Percentiles rank a stretch among this genome's conserved stretches.
Evolutionary conservation across 1,140 invertebrate genomes (phyloP).

Genomic region (Drosophila lini): DNA sequence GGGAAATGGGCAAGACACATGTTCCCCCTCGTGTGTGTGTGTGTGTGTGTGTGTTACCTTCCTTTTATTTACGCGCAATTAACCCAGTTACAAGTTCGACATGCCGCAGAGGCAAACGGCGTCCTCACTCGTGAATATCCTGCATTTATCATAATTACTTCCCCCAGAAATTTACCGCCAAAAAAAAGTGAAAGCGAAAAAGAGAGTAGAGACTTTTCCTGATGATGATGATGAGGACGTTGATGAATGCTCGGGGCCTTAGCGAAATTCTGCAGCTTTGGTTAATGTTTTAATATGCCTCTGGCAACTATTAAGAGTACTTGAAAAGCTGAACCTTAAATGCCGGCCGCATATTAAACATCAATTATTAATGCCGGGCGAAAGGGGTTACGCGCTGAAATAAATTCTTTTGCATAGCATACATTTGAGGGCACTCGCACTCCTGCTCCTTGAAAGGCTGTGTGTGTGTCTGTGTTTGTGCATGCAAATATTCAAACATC

Average conservation of each 20-base stretch:
- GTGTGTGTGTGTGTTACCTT: constrained; percentile 49
- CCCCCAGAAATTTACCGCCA: constrained; percentile 68
- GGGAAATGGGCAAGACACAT: constrained; percentile 32
- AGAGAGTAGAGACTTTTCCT: neutral
- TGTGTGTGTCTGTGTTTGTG: neutral
- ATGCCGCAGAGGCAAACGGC: constrained; percentile 67
- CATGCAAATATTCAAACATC: constrained; percentile 44
- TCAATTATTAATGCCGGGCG: constrained; percentile 66
- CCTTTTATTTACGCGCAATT: constrained; percentile 77
- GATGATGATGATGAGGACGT: constrained; percentile 42
- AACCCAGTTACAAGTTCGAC: constrained; percentile 81
- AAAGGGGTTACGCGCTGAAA: constrained; percentile 52
- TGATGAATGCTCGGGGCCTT: constrained; percentile 54
- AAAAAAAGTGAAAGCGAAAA: constrained; percentile 27
- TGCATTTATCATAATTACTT: constrained; percentile 83
- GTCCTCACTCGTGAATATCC: constrained; percentile 58
- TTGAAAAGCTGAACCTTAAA: constrained; percentile 62
- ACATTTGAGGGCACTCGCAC: constrained; percentile 38
- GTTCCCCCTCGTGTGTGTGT: neutral
- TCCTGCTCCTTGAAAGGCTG: neutral
- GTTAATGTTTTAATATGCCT: constrained; percentile 80
- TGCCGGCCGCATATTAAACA: constrained; percentile 70
- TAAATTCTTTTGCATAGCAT: constrained; percentile 64
- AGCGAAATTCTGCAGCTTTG: constrained; percentile 38
- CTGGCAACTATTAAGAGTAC: constrained; percentile 71